A percentile compares a stretch with the other conserved stretches of the same genome.
These are phyloP conservation scores for Dichetophora obliterata DNA, from an alignment of 2,888 invertebrate genomes.

Conservation along the genomic window DNA sequence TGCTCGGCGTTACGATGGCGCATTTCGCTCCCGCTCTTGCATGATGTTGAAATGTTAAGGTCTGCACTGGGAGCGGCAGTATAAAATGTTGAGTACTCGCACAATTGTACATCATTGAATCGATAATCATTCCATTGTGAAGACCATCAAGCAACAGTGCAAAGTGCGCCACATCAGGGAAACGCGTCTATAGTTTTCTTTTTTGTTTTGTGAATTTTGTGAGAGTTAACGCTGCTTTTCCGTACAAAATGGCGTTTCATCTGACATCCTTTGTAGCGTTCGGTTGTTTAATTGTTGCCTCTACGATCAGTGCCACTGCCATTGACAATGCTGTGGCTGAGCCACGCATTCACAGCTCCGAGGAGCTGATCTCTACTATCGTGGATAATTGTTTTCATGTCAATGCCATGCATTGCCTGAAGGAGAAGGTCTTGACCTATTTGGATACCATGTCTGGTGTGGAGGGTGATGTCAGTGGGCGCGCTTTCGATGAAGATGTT, in stretches of 20 bases:
- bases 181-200: conserved; percentile 39
- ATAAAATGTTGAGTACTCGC: conserved; percentile 68
- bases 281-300: conserved; percentile 72
- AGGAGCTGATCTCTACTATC: conserved; percentile 79
- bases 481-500: conserved; percentile 75
- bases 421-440: conserved; percentile 82
- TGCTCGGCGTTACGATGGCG: not conserved
- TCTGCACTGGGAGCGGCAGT: conserved; percentile 67
- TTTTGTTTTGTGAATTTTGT: conserved; percentile 23
- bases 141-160: conserved; percentile 52
- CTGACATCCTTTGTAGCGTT: conserved; percentile 71
- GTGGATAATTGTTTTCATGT: conserved; percentile 80
- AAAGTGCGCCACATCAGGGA: conserved; percentile 37
- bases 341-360: conserved; percentile 75
- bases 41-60: not conserved
- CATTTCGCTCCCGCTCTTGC: not conserved
- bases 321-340: conserved; percentile 72
- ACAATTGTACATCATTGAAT: conserved; percentile 69
- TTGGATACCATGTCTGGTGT: conserved; percentile 80
- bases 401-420: conserved; percentile 80
- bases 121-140: conserved; percentile 65
- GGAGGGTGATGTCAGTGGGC: conserved; percentile 73
- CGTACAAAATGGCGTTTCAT: conserved; percentile 63
- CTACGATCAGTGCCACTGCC: conserved; percentile 71
- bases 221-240: conserved; percentile 14